Evolutionary conservation across 2,113 vertebrate genomes (phyloP).

Genomic region (Menidia beryllina): DNA sequence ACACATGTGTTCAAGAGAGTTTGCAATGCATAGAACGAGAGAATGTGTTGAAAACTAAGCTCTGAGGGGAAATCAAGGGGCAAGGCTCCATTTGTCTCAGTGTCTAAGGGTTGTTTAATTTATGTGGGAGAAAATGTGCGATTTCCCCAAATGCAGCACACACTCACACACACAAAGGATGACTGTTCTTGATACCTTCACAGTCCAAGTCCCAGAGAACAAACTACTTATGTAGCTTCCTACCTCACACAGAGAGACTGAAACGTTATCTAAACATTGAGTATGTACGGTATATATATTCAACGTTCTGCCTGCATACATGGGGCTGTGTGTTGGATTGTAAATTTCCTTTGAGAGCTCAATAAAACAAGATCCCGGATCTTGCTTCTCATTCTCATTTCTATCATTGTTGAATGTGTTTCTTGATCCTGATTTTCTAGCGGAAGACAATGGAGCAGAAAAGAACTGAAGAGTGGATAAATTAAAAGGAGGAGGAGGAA

Average conservation of each 20-base stretch:
- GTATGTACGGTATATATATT: constrained; percentile 3
- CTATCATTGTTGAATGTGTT: no score
- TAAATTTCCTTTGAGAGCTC: constrained; percentile 25
- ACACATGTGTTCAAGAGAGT: not conserved
- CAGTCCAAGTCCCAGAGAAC: constrained; percentile 14
- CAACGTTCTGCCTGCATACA: not conserved
- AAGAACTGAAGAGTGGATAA: no score
- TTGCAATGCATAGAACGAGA: constrained; percentile 6
- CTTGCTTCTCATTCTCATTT: no score
- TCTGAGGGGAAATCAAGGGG: constrained; percentile 54
- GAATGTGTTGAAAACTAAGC: constrained; percentile 58
- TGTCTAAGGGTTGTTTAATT: constrained; percentile 54
- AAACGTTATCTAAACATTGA: constrained; percentile 37
- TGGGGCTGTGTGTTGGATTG: not conserved
- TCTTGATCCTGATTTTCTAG: no score
- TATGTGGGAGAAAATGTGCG: constrained; percentile 51
- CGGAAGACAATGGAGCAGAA: no score
- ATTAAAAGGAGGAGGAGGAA: no score
- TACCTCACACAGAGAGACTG: constrained; percentile 42
- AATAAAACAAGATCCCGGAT: constrained; percentile 11
- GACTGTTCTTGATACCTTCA: constrained; percentile 33
- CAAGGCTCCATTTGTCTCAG: constrained; percentile 47
- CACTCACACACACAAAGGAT: constrained; percentile 30
- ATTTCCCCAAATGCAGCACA: constrained; percentile 48
- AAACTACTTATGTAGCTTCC: constrained; percentile 12